phyloP scores from a whole-genome alignment of 1,140 invertebrate species.

The Zeugodacus cucurbitae region DNA sequence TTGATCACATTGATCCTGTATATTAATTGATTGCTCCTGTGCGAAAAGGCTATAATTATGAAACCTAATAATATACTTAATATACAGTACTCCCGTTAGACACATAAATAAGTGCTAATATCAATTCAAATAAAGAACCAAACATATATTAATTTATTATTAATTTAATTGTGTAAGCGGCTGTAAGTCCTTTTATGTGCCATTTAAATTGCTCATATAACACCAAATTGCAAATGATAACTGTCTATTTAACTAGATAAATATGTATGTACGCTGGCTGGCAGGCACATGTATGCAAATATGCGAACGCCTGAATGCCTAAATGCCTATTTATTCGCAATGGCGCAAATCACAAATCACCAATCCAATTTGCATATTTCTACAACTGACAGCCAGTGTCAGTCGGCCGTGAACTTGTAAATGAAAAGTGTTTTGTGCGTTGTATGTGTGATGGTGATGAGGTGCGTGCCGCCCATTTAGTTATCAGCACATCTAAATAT shows the following conservation, averaged over 20 bases:
- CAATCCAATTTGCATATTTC: constrained; percentile 29
- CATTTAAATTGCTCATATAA: background rate
- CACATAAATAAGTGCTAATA: no score
- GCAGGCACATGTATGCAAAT: background rate
- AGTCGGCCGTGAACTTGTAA: constrained; percentile 13
- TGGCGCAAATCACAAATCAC: constrained; percentile 20
- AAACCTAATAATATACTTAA: no score
- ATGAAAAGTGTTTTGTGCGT: background rate
- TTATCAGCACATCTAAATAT: background rate
- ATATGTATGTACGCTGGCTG: background rate
- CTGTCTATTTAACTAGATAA: background rate
- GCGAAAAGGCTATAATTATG: no score
- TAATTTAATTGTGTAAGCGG: background rate
- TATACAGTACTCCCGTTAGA: no score
- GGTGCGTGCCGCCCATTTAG: background rate
- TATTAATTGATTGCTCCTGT: no score
- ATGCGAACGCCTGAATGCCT: background rate
- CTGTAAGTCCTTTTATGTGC: background rate
- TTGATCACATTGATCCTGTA: no score
- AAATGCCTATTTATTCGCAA: background rate
- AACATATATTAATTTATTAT: no score
- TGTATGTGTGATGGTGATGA: background rate
- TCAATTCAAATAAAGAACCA: no score
- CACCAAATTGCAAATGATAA: background rate
- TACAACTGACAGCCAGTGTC: background rate